Evolutionary conservation across 92 coral and sea anemone species (phyloP).

Genomic region (Blastomussa wellsi): DNA sequence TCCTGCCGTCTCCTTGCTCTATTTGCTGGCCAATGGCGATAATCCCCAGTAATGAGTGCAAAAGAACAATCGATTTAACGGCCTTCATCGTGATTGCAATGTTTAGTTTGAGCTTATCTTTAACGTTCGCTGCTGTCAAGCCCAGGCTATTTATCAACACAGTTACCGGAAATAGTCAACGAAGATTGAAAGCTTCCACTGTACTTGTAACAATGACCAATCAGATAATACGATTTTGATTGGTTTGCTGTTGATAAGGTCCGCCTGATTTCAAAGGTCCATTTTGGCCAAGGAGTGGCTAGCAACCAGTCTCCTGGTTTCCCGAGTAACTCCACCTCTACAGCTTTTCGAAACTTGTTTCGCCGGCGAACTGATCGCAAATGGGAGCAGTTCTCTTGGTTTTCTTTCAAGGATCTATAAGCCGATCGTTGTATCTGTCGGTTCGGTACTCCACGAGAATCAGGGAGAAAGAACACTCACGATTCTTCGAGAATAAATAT

Average conservation of each 20-base stretch:
- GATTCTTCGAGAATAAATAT: background rate
- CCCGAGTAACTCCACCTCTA: background rate
- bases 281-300: background rate
- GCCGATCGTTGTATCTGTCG: background rate
- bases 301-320: no score
- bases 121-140: slow-evolving; percentile 21
- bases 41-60: slow-evolving; percentile 36
- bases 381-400: background rate
- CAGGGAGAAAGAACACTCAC: background rate
- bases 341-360: background rate
- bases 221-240: slow-evolving; percentile 21
- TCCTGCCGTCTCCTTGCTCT: slow-evolving; percentile 28
- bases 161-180: slow-evolving; percentile 24
- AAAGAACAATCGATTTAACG: slow-evolving; percentile 26
- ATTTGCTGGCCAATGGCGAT: slow-evolving; percentile 34
- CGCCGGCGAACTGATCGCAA: background rate
- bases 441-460: background rate
- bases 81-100: slow-evolving; percentile 25
- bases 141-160: slow-evolving; percentile 38
- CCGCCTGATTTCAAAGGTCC: slow-evolving; percentile 31
- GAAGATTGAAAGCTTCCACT: slow-evolving; percentile 5
- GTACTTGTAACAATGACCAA: slow-evolving; percentile 10
- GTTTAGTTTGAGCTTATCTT: slow-evolving; percentile 33
- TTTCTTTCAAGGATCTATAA: background rate
- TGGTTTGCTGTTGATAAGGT: slow-evolving; percentile 18